Evolutionary conservation across 2,888 invertebrate species (phyloP).

Genomic region (Tinea semifulvella): DNA sequence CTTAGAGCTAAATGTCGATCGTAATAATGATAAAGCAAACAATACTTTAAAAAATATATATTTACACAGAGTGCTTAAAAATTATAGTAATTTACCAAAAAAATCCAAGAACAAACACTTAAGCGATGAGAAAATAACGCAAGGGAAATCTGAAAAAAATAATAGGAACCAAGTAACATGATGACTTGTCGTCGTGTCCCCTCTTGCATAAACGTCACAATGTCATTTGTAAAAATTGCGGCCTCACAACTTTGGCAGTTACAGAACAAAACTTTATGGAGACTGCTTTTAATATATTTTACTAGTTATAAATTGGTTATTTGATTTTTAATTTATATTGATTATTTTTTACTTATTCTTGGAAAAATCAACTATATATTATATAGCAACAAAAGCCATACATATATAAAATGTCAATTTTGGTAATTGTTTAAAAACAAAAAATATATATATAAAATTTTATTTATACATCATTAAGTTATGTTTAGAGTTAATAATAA

Average conservation of each 20-base stretch:
- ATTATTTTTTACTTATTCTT: too few species aligned
- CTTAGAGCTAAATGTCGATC: not conserved
- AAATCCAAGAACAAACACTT: constrained; percentile 31
- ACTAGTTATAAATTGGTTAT: too few species aligned
- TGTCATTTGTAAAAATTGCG: constrained; percentile 68
- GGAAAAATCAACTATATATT: too few species aligned
- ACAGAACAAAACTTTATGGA: constrained; percentile 37
- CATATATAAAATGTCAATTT: not conserved
- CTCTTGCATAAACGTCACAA: constrained; percentile 63
- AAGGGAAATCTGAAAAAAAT: constrained; percentile 38
- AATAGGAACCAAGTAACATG: constrained; percentile 64
- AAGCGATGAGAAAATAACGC: constrained; percentile 33
- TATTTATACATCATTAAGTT: not conserved
- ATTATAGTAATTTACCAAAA: not conserved
- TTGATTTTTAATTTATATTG: too few species aligned
- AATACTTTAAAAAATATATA: too few species aligned
- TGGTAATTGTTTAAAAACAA: too few species aligned
- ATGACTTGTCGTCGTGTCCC: constrained; percentile 60
- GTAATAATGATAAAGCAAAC: too few species aligned
- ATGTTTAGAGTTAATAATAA: not conserved
- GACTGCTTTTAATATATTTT: constrained; percentile 19
- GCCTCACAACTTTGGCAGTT: constrained; percentile 57
- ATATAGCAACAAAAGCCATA: not conserved
- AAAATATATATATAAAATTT: not conserved
- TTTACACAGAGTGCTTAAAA: too few species aligned